These are phyloP conservation scores for Hirtodrosophila confusa DNA, from an alignment of 2,888 invertebrate genomes.

Conservation along the genomic window DNA sequence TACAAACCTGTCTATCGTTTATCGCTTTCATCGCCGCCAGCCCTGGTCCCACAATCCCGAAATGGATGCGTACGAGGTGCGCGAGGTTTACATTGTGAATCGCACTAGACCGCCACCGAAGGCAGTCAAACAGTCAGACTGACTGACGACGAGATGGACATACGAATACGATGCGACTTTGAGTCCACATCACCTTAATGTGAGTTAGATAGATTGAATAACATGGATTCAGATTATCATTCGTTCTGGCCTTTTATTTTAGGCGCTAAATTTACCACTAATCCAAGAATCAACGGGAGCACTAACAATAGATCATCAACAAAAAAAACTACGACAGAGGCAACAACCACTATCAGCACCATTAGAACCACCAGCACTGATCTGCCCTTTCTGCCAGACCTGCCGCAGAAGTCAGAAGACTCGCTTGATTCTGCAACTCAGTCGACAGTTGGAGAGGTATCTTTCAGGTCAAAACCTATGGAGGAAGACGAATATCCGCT, in stretches of 20 bases:
- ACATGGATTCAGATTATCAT: neutral
- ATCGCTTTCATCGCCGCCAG: conserved; percentile 5
- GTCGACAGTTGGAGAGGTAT: too few relatives aligned
- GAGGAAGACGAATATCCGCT: neutral
- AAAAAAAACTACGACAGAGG: neutral
- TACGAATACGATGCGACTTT: conserved; percentile 13
- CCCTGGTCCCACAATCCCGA: neutral
- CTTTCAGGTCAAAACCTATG: too few relatives aligned
- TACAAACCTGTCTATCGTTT: conserved; percentile 6
- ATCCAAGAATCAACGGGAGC: neutral
- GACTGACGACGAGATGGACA: conserved; percentile 1
- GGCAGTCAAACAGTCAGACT: neutral
- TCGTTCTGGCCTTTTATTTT: neutral
- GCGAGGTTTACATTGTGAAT: conserved; percentile 10
- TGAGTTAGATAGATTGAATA: neutral
- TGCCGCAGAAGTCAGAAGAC: neutral
- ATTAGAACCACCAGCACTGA: neutral
- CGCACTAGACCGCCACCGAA: conserved; percentile 6
- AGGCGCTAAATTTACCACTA: conserved; percentile 5
- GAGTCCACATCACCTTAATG: conserved; percentile 6
- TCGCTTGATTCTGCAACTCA: neutral
- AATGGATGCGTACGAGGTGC: conserved; percentile 8
- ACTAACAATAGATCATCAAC: conserved; percentile 2
- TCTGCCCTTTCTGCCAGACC: neutral
- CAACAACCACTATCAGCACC: conserved; percentile 1